Evolutionary conservation across 2,113 vertebrate species (phyloP).

Genomic region (Aspiorhynchus laticeps): DNA sequence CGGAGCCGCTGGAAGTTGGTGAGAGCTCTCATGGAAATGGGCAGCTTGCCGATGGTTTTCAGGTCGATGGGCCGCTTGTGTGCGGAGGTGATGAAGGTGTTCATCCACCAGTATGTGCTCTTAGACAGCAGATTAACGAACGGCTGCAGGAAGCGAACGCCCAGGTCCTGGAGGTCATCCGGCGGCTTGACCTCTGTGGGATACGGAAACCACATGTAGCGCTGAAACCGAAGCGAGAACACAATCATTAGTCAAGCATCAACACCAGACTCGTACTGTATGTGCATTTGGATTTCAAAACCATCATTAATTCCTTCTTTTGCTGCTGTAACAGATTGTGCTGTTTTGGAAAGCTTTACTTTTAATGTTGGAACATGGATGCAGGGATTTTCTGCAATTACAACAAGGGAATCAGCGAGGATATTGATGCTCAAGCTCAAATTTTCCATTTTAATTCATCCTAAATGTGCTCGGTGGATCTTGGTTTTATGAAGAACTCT

Average conservation of each 20-base stretch:
- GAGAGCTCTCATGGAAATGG: slow-evolving; percentile 93
- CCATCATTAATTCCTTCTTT: background rate
- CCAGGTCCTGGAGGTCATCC: slow-evolving; percentile 96
- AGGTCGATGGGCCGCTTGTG: slow-evolving; percentile 94
- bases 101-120: slow-evolving; percentile 99
- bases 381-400: background rate
- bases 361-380: background rate
- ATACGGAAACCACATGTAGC: slow-evolving; percentile 90
- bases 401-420: background rate
- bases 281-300: background rate
- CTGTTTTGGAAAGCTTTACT: background rate
- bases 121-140: slow-evolving; percentile 97
- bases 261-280: too few relatives aligned
- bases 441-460: background rate
- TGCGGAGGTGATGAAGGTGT: slow-evolving; percentile 94
- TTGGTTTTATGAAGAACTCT: background rate
- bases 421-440: background rate
- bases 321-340: background rate
- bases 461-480: background rate
- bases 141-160: slow-evolving; percentile 93
- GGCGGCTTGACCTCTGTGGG: slow-evolving; percentile 94
- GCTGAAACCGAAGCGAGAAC: slow-evolving; percentile 70
- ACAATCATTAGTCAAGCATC: background rate
- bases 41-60: slow-evolving; percentile 94
- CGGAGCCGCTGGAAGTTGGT: slow-evolving; percentile 91